Evolutionary conservation across 2,797 vertebrate genomes (phyloP).

Genomic region (Scolopax rusticola): DNA sequence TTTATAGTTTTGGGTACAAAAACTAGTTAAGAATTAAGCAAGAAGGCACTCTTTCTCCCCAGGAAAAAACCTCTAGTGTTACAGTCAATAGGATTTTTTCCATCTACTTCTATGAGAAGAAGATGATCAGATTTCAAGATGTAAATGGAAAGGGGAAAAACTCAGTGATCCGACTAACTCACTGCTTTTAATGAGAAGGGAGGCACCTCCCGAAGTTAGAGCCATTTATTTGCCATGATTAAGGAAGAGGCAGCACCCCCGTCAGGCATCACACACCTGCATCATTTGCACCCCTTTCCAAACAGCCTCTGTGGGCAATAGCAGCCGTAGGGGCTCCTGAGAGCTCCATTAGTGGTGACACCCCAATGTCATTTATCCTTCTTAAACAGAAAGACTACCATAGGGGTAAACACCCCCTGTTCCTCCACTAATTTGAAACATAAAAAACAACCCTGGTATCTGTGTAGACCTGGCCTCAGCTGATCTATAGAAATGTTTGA

Average conservation of each 20-base stretch:
- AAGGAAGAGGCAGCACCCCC: neutral
- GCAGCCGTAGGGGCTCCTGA: neutral
- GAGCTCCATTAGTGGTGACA: neutral
- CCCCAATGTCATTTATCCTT: neutral
- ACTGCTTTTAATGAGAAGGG: neutral
- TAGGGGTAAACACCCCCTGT: neutral
- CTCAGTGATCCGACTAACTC: neutral
- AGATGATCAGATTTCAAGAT: conserved; percentile 37
- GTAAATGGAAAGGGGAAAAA: conserved; percentile 19
- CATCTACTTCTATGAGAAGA: conserved; percentile 9
- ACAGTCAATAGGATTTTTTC: conserved; percentile 16
- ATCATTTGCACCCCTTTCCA: neutral
- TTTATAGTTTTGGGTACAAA: conserved; percentile 53
- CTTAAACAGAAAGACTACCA: neutral
- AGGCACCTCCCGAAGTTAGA: neutral
- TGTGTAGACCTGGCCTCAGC: neutral
- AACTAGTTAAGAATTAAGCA: conserved; percentile 43
- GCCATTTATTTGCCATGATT: neutral
- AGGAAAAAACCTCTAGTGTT: conserved; percentile 4
- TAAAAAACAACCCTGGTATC: neutral
- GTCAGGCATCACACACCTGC: neutral
- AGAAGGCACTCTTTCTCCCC: conserved; percentile 15
- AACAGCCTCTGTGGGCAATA: neutral
- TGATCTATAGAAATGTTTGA: neutral
- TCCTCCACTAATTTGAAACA: neutral